Conservation (phyloP, 2,113 vertebrate genomes). For the Zosterops lateralis region DNA sequence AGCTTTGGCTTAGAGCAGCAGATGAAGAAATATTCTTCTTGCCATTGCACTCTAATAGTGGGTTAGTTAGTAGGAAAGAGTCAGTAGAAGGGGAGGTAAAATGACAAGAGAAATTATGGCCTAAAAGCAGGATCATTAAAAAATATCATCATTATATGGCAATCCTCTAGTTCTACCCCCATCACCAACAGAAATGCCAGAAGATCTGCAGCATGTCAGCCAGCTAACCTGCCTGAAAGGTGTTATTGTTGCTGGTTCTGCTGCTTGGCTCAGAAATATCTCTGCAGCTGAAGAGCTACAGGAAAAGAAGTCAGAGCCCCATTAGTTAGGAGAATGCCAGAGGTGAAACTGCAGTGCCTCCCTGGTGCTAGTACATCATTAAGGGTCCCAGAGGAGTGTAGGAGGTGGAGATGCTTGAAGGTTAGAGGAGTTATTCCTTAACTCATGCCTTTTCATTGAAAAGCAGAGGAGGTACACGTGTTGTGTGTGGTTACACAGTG, state of each 20-base stretch:
- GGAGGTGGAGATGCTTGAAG: constrained; percentile 30
- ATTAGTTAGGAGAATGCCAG: constrained; percentile 33
- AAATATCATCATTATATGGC: constrained; percentile 29
- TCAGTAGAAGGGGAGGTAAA: constrained; percentile 26
- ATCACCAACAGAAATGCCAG: constrained; percentile 21
- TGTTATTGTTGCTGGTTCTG: constrained; percentile 44
- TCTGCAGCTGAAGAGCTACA: constrained; percentile 27
- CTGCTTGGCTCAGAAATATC: constrained; percentile 33
- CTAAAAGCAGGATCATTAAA: constrained; percentile 46
- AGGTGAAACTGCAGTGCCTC: constrained; percentile 25
- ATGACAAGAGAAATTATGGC: constrained; percentile 50
- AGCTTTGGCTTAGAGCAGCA: constrained; percentile 26
- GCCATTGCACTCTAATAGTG: background rate
- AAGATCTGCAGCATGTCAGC: constrained; percentile 17
- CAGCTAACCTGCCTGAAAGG: constrained; percentile 35
- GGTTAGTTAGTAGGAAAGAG: background rate
- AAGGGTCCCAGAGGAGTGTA: constrained; percentile 29
- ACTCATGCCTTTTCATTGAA: background rate
- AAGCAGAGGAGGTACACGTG: background rate
- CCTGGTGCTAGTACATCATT: constrained; percentile 24
- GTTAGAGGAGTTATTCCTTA: constrained; percentile 24
- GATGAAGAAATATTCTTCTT: constrained; percentile 17
- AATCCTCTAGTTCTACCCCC: background rate
- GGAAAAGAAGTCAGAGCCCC: constrained; percentile 33
- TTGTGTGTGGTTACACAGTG: background rate